Base-by-base conservation (phyloP, 2,113 vertebrate species). In the Elanoides forficatus region DNA sequence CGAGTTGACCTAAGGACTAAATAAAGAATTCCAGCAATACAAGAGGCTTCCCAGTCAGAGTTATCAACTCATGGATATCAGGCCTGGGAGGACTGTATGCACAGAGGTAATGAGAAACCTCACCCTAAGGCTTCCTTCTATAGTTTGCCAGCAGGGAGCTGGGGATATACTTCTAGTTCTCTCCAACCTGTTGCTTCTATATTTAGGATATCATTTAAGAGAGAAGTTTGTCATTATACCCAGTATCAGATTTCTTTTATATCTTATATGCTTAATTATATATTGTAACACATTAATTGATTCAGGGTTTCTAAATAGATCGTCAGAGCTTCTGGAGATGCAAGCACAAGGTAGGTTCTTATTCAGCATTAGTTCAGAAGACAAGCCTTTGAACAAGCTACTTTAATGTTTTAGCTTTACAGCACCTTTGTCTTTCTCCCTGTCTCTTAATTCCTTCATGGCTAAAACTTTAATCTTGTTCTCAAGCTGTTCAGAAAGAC, bases 161-260 rank as follows among this genome's bases (percentile, higher is more conserved):
- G 38, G 60, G 11, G 13, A 11, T 52, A 12, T 4, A 11, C 34
- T 34, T 59, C 8, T 13, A 17, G 4, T 48, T 66, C 15, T 68
- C 19, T 47, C 14, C 36, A 59, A 60, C 53, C 36, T 72, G 17
- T 82, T 84, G n/a, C 43, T 89, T 79, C 32, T 48, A 0, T 53
- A 11, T 30, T 48, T 88, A 26, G 34, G 4, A 10, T 79, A 58
- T 10, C 0, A 27, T 48, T 59, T 58, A 73, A 76, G 6, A 15
- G 13, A 32, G 27, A 9, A 13, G 4, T 70, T 94, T 43, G 3
- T 21, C 13, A 20, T 55, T 55, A 38, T 10, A 26, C 2, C 6
- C 8, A 23, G 1, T 58, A 38, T 48, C 34, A 52, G 34, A 10
- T 21, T 27, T 60, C 7, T 8, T 59, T 2, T 3, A 0, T 26